Evolutionary conservation across 2,888 invertebrate species (phyloP), one percentile per base, ranked within the genome.

Genomic region (Teleiodes luculella): DNA sequence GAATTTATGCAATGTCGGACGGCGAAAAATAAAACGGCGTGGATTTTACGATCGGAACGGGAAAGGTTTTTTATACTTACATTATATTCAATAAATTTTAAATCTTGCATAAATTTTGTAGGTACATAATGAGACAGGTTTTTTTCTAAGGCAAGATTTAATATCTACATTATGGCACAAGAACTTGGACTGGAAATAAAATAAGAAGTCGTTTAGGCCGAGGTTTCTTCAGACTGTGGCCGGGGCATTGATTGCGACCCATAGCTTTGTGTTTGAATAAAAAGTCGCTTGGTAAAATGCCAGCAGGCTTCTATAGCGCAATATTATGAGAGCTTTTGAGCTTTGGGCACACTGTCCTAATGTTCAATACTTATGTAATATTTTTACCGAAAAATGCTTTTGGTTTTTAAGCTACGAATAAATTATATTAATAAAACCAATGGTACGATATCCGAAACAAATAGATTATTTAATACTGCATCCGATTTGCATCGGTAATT

Each of bases 231-330:
- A 71, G 69, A 28, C 24, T 43, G 43, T 43, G n/a, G 28, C 11
- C 20, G 20, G 67, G 76, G 76, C 85, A 85, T 85, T 83, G 85
- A 87, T 87, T 85, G 83, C 78, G 67, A 73, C 74, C 74, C 74
- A 76, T 72, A 71, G 74, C 76, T 77, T 76, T 81, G 78, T 83
- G 78, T 76, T 80, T 77, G 72, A 79, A 82, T 83, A 86, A 85
- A 83, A 83, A 83, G 75, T 70, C 75, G 72, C 72, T 86, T 87
- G 87, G 83, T 84, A 82, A 74, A 80, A 84, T 85, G 86, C 86
- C 85, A 86, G 75, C 70, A 63, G 62, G 63, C 74, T 65, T 59
- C 43, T 43, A 43, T 43, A 43, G 63, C 68, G 72, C 80, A 77
- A 80, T 80, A 83, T 80, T 76, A 79, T 76, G 69, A 70, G 63